These are phyloP conservation scores for Diorhabda sublineata DNA, from an alignment of 1,140 invertebrate genomes.

Conservation along the genomic window DNA sequence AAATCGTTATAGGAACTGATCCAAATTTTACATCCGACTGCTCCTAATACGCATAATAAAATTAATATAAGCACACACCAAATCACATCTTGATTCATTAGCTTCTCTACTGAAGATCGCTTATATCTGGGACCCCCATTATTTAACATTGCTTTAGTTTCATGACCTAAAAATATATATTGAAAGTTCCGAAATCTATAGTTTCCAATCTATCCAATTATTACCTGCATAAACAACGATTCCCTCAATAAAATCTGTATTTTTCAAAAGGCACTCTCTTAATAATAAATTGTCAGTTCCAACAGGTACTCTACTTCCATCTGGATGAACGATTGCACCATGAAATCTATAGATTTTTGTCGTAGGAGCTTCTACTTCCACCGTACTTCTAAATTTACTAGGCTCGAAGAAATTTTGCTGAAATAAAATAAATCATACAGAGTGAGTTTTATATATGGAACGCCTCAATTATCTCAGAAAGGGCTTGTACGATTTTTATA, in stretches of 20 bases:
- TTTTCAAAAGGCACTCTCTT: slow-evolving; percentile 90
- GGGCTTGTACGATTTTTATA: no score
- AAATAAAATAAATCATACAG: slow-evolving; percentile 20
- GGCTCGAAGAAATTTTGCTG: slow-evolving; percentile 69
- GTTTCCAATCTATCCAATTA: background rate
- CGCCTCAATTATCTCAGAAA: no score
- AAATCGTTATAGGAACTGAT: slow-evolving; percentile 56
- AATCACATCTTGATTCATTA: slow-evolving; percentile 94
- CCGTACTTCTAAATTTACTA: slow-evolving; percentile 72
- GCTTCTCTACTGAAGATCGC: slow-evolving; percentile 82
- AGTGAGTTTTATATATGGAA: no score
- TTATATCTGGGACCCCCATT: slow-evolving; percentile 95
- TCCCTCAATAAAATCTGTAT: slow-evolving; percentile 91
- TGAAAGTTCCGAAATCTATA: no score
- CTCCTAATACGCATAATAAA: slow-evolving; percentile 85
- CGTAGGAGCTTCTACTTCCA: slow-evolving; percentile 90
- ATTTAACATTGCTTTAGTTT: slow-evolving; percentile 97
- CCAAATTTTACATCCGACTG: slow-evolving; percentile 86
- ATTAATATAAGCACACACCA: slow-evolving; percentile 94
- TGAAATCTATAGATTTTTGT: slow-evolving; percentile 95
- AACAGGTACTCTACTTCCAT: slow-evolving; percentile 75
- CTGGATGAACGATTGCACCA: slow-evolving; percentile 80
- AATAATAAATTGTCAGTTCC: slow-evolving; percentile 91
- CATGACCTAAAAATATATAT: slow-evolving; percentile 64
- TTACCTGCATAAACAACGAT: slow-evolving; percentile 94